Base-by-base conservation (phyloP, 2,888 invertebrate species). In the Thalpophila matura region DNA sequence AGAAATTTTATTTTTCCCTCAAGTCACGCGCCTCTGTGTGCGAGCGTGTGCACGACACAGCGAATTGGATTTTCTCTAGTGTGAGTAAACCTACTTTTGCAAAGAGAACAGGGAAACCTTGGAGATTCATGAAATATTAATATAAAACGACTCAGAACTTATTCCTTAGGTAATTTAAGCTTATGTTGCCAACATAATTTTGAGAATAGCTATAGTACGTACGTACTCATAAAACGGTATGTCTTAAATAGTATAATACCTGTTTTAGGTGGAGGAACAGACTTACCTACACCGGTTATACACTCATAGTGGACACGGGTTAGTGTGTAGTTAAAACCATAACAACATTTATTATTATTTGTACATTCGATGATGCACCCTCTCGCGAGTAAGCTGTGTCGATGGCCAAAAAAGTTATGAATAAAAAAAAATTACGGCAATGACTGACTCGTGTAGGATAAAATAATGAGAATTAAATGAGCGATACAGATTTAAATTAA, bases 1-100 rank as follows among this genome's bases (percentile, higher is more conserved):
- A 95, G 94, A 94, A 95, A 94, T 95, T 95, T 95, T 95, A 95
- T 95, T 95, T 95, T 95, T 94, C 95, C 95, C 95, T 94, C 94
- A 94, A 94, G 95, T 94, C 93, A 93, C 83, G 85, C 89, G 89
- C 86, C 80, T 72, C 78, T 87, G 95, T 95, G 95, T 94, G 94
- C 91, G 92, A 83, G 87, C 87, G 91, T 94, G 82, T 87, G 84
- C 76, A 94, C 94, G 86, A 84, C 83, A 83, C 89, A 87, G 93
- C 93, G 94, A 94, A 94, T 95, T 94, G 95, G 94, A 94, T 95
- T 94, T 94, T 88, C 89, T 77, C 78, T 91, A 81, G 95, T 95
- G 94, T 94, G 94, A 81, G 95, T 94, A 89, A 93, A 94, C 94
- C 93, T 93, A 94, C 94, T 94, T 93, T 94, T 93, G 91, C 91